phyloP scores from a whole-genome alignment of 2,888 invertebrate species.

The Dioctria rufipes region DNA sequence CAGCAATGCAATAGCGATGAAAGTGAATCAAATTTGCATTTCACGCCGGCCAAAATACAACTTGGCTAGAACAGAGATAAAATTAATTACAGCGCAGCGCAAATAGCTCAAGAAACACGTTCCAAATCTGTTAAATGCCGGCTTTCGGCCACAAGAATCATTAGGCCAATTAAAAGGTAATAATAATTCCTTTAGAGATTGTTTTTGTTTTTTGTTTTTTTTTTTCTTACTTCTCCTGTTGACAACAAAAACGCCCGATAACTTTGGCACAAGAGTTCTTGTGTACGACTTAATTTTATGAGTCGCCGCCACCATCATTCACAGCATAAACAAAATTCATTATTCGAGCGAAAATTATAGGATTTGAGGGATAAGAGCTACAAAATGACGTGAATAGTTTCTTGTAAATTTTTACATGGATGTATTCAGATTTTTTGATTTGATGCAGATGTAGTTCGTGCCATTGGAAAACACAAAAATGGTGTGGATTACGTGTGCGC shows the following conservation, averaged over 20 bases:
- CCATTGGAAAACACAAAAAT: too few species aligned
- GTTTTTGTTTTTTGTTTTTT: neutral
- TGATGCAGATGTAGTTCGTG: too few species aligned
- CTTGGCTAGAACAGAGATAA: neutral
- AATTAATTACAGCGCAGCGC: slow-evolving; percentile 23
- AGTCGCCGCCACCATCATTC: too few species aligned
- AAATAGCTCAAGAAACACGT: slow-evolving; percentile 45
- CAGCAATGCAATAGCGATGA: neutral
- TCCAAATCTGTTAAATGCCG: slow-evolving; percentile 20
- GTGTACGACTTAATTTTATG: neutral
- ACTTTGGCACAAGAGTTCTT: neutral
- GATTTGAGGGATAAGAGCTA: too few species aligned
- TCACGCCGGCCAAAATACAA: neutral
- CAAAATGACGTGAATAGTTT: too few species aligned
- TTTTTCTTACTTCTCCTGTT: too few species aligned
- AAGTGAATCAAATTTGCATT: slow-evolving; percentile 1
- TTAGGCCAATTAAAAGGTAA: slow-evolving; percentile 25
- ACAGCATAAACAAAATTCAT: too few species aligned
- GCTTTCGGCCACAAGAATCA: neutral
- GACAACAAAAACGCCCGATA: too few species aligned
- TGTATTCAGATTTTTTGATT: too few species aligned
- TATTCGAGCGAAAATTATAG: too few species aligned
- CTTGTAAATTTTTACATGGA: too few species aligned
- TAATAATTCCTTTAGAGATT: neutral
- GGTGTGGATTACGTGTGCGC: too few species aligned